phyloP scores from a whole-genome alignment of 1,140 invertebrate genomes.

The Himalopsyche phryganea region DNA sequence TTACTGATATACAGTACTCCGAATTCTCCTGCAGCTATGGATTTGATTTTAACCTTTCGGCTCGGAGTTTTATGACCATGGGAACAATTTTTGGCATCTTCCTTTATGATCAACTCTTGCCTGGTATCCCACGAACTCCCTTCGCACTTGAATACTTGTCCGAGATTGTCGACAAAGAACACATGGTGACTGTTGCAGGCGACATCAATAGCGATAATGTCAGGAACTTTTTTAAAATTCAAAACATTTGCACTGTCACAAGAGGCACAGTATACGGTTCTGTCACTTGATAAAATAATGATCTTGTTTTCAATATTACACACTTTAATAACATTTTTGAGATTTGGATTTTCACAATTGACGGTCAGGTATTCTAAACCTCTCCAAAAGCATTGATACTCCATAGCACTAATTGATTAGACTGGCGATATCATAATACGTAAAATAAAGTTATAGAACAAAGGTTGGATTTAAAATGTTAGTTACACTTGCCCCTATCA shows the following conservation, averaged over 20 bases:
- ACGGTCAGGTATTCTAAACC: constrained; percentile 23
- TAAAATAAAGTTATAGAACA: no score
- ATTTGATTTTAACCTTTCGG: constrained; percentile 60
- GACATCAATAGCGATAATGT: constrained; percentile 58
- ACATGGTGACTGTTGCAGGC: constrained; percentile 57
- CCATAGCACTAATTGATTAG: constrained; percentile 10
- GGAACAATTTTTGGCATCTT: constrained; percentile 60
- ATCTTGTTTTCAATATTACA: constrained; percentile 43
- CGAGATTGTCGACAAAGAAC: constrained; percentile 60
- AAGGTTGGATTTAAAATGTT: no score
- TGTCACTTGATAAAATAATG: constrained; percentile 47
- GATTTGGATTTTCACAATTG: constrained; percentile 7
- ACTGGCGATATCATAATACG: no score
- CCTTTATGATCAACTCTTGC: constrained; percentile 61
- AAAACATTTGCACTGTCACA: constrained; percentile 38
- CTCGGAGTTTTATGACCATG: constrained; percentile 62
- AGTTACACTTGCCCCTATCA: no score
- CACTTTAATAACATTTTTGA: constrained; percentile 48
- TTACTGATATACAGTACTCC: constrained; percentile 63
- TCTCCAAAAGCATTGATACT: constrained; percentile 25
- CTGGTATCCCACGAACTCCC: constrained; percentile 52
- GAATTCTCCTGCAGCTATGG: constrained; percentile 58
- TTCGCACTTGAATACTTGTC: constrained; percentile 57
- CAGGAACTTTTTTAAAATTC: constrained; percentile 43
- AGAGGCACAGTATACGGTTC: constrained; percentile 45